phyloP scores from a whole-genome alignment of 1,140 invertebrate genomes.

The Calephelis virginiensis region DNA sequence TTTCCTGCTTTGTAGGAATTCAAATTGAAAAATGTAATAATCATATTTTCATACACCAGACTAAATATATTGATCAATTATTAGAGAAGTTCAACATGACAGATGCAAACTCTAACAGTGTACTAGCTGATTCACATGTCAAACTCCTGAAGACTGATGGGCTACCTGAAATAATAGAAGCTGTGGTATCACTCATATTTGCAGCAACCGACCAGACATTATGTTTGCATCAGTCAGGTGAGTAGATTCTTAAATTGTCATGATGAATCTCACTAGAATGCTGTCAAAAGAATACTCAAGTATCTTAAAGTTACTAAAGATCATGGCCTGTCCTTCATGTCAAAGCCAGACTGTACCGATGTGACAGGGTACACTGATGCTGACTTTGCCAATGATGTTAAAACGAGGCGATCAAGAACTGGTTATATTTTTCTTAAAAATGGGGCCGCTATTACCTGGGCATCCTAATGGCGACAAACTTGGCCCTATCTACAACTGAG shows the following conservation, averaged over 20 bases:
- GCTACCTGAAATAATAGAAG: too few relatives aligned
- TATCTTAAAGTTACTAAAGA: neutral
- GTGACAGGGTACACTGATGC: neutral
- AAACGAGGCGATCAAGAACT: neutral
- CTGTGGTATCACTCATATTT: neutral
- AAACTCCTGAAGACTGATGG: neutral
- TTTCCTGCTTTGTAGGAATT: neutral
- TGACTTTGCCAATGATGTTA: neutral
- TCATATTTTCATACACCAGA: constrained; percentile 21
- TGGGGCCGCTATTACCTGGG: neutral
- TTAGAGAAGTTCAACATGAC: constrained; percentile 7
- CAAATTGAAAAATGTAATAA: constrained; percentile 16
- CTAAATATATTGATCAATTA: constrained; percentile 16
- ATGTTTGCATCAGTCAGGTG: neutral
- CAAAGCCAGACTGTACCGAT: neutral
- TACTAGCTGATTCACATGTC: neutral
- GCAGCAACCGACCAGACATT: neutral
- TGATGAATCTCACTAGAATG: neutral
- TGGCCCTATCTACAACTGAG: neutral
- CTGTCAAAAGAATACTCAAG: neutral
- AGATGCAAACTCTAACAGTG: neutral
- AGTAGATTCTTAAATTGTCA: neutral
- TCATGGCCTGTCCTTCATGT: neutral
- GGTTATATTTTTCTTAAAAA: neutral
- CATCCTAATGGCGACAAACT: neutral